phyloP scores from a whole-genome alignment of 2,888 invertebrate genomes.

The Venustoraphidia nigricollis region DNA sequence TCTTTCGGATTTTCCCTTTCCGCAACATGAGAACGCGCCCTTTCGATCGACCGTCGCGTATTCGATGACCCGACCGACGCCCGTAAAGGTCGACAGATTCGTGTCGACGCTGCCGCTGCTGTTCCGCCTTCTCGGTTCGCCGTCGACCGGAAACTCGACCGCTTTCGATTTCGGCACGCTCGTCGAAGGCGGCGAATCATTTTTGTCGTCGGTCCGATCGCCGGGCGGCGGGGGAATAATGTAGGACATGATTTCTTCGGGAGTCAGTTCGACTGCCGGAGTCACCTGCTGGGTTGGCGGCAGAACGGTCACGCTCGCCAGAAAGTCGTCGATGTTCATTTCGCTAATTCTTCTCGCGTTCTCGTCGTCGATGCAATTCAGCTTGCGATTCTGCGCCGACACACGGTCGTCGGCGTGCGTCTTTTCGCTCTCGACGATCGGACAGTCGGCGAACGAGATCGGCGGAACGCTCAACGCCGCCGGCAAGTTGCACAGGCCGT shows the following conservation, averaged over 20 bases:
- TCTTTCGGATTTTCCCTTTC: constrained; percentile 38
- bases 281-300: constrained; percentile 64
- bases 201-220: constrained; percentile 12
- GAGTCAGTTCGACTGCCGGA: constrained; percentile 61
- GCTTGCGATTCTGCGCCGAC: neutral
- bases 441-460: constrained; percentile 57
- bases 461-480: constrained; percentile 58
- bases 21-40: constrained; percentile 57
- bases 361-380: neutral
- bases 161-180: constrained; percentile 3
- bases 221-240: constrained; percentile 69
- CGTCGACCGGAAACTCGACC: neutral
- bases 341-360: constrained; percentile 26
- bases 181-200: constrained; percentile 4
- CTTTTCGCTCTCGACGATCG: constrained; percentile 9
- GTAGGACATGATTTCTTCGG: constrained; percentile 71
- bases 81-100: constrained; percentile 34
- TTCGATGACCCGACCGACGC: constrained; percentile 36
- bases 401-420: neutral
- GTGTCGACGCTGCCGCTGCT: constrained; percentile 40
- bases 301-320: constrained; percentile 67
- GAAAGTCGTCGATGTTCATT: constrained; percentile 62
- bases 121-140: constrained; percentile 20
- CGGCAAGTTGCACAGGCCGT: constrained; percentile 46
- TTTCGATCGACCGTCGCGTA: constrained; percentile 58